Evolutionary conservation across 2,113 vertebrate genomes (phyloP), one percentile per base, ranked within the genome.

Genomic region (Ciconia stormi): DNA sequence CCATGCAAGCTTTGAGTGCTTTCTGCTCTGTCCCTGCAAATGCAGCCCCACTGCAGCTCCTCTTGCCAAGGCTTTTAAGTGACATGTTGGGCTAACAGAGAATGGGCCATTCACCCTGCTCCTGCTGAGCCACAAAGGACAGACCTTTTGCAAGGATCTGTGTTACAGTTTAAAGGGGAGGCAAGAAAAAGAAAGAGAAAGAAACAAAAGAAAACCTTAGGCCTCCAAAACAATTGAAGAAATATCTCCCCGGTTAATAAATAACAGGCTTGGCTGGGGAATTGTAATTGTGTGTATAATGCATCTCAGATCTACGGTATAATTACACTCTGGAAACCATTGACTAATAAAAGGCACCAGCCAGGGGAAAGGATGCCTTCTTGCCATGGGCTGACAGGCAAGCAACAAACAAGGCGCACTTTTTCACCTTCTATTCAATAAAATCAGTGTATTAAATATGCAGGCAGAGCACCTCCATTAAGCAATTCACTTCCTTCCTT

Each of bases 381-480:
- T 98, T 97, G 97, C 97, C 95, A 97, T 81, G 95, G 97, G 96
- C 94, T 98, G 97, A 98, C 96, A 98, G 96, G 96, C 96, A 97
- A 97, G 97, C 96, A 98, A 98, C 98, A 98, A 98, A 98, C 98
- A 98, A 97, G 94, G 95, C 50, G 38, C 97, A 98, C 96, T 98
- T 98, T 98, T 98, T 98, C 98, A 97, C 97, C 92, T 97, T 97
- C 97, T 98, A 98, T 98, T 98, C 98, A 98, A 98, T 98, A 98
- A 98, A 98, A 98, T 96, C 96, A 95, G 94, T 96, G 96, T 97
- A 98, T 98, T 98, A 98, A 98, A 98, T 97, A 98, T 98, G 97
- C 98, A 98, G 89, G 89, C 95, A 97, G 93, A 97, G 95, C 88
- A 95, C 96, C 96, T 98, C 97, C 97, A 98, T 98, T 98, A 97